Evolutionary conservation across 2,888 invertebrate genomes (phyloP).

Genomic region (Actias luna): DNA sequence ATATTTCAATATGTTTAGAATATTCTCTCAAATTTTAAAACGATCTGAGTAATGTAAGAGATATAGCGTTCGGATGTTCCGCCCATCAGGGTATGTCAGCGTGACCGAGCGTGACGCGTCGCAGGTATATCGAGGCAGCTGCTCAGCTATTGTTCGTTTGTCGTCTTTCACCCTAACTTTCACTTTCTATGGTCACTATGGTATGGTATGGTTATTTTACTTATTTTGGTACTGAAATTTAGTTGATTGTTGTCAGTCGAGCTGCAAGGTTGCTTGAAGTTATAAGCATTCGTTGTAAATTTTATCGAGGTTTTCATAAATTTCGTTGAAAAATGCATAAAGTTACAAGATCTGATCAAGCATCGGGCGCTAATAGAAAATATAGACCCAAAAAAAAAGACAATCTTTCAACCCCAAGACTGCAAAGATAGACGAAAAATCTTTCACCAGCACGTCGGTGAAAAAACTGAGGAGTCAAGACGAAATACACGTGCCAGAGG

Average conservation of each 20-base stretch:
- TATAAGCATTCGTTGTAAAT: background rate
- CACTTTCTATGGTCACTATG: no score
- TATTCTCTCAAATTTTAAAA: conserved; percentile 1
- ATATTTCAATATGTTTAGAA: conserved; percentile 2
- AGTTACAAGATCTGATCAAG: no score
- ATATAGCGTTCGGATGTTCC: background rate
- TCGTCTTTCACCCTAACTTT: background rate
- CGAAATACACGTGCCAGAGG: no score
- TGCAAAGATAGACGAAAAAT: no score
- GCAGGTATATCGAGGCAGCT: conserved; percentile 1
- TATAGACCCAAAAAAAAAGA: no score
- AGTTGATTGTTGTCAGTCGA: conserved; percentile 1
- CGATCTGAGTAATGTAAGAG: background rate
- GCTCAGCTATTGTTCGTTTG: conserved; percentile 1
- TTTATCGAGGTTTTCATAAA: background rate
- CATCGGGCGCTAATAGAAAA: no score
- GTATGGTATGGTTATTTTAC: conserved; percentile 1
- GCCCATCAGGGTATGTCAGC: background rate
- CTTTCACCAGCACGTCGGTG: no score
- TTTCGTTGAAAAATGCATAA: no score
- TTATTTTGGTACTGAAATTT: conserved; percentile 1
- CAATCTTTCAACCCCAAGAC: no score
- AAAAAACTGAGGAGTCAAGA: no score
- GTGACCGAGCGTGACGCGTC: background rate
- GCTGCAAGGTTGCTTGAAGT: conserved; percentile 3